Conservation (phyloP, 2,888 invertebrate species). For the Rhagophthalmus giganteus region DNA sequence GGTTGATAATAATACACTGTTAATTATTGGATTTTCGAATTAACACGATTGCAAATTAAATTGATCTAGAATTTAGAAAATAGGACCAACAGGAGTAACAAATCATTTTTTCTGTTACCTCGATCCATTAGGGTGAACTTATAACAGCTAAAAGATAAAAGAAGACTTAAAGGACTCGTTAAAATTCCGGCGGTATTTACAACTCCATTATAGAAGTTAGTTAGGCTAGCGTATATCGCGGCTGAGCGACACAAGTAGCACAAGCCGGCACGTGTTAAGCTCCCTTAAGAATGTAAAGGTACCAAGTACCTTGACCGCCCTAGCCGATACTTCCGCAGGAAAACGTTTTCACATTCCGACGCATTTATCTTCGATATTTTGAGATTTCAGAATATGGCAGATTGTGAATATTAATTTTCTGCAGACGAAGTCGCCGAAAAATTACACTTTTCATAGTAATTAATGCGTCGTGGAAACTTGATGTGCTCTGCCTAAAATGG, state of each 20-base stretch:
- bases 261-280: conserved; percentile 27
- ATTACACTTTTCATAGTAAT: too few species aligned
- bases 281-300: conserved; percentile 20
- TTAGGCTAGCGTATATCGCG: conserved; percentile 21
- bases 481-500: too few species aligned
- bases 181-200: conserved; percentile 24
- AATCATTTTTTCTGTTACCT: too few species aligned
- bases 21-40: too few species aligned
- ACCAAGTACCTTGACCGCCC: conserved; percentile 22
- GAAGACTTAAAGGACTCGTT: conserved; percentile 17
- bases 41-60: too few species aligned
- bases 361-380: conserved; percentile 11
- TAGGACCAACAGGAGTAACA: too few species aligned
- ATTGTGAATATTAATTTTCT: too few species aligned
- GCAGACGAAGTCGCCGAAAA: too few species aligned
- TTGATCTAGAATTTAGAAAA: too few species aligned
- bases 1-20: too few species aligned
- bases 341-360: conserved; percentile 14
- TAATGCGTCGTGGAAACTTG: too few species aligned
- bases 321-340: conserved; percentile 30
- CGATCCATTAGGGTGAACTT: too few species aligned
- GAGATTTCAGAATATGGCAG: neutral
- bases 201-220: conserved; percentile 27
- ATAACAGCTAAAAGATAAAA: neutral
- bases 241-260: conserved; percentile 27